Base-by-base conservation (phyloP, 2,113 vertebrate species). In the Aramus guarauna region DNA sequence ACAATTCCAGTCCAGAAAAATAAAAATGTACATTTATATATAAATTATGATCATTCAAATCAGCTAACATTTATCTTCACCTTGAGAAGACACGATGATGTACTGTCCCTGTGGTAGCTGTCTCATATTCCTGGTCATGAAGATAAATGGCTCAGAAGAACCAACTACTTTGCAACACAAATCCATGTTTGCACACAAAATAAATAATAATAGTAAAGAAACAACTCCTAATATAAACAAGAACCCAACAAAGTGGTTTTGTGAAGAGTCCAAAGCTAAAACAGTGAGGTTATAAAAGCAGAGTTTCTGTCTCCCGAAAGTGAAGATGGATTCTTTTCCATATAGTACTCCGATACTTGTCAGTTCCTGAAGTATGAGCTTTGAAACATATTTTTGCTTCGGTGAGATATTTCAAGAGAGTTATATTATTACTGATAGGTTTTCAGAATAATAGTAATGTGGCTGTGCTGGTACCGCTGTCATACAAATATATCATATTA, bases 121-220 rank as follows among this genome's bases (percentile, higher is more conserved):
- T 56, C 59, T 94, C 81, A 22, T 52, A 69, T 69, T 87, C 39
- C 68, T 89, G 62, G 24, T 68, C 89, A 77, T 64, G 77, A 95
- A 91, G 82, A 96, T 53, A 92, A 94, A 96, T 83, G 53, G 58
- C 56, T 93, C 20, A 91, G 63, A 85, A 96, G 79, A 84, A 83
- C 47, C 20, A 93, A 48, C 39, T 83, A 21, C 41, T 95, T 92
- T 82, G 64, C 64, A 75, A 88, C 23, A 83, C 72, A 86, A 85
- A 89, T 55, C 69, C 63, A 2, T 62, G 84, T 71, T 89, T 41
- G 77, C 85, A 85, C 66, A 77, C 39, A 73, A 73, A 88, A 75
- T 39, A 84, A 95, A 92, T 82, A 96, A 79, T 75, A 80, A 83
- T 20, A 64, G 11, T 20, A 89, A 41, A 59, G 53, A 92, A 80